A percentile compares a stretch with the other conserved stretches of the same genome.
These are phyloP conservation scores for Pontoporia blainvillei DNA, from an alignment of 2,113 vertebrate species.

Conservation along the genomic window DNA sequence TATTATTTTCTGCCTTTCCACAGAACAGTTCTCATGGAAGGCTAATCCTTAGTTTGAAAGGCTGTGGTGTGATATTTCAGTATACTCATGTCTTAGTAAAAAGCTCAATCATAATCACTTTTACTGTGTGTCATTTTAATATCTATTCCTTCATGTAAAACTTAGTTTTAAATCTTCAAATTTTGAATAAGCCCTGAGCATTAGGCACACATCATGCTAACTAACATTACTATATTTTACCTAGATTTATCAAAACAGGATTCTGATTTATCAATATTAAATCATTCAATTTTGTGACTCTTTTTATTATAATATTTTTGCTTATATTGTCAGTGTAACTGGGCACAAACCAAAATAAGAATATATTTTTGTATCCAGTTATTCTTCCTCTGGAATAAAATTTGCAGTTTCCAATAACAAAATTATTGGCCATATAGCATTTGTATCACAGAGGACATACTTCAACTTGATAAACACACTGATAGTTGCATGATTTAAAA, in stretches of 20 bases:
- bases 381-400: constrained; percentile 45
- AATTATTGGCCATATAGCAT: constrained; percentile 27
- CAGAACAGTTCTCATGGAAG: background rate
- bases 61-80: background rate
- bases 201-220: background rate
- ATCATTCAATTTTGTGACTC: constrained; percentile 17
- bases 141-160: background rate
- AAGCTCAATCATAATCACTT: background rate
- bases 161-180: constrained; percentile 24
- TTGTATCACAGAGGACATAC: constrained; percentile 39
- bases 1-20: constrained; percentile 28
- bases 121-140: background rate
- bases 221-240: constrained; percentile 17
- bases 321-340: background rate
- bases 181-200: background rate
- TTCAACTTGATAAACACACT: constrained; percentile 48
- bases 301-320: constrained; percentile 5
- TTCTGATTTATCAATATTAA: background rate
- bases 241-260: constrained; percentile 6
- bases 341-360: constrained; percentile 19
- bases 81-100: background rate
- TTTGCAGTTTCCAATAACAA: background rate
- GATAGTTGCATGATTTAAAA: constrained; percentile 71
- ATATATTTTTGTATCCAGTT: constrained; percentile 26
- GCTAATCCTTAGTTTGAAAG: constrained; percentile 33